Percentiles rank a stretch among this genome's conserved stretches.
phyloP scores from a whole-genome alignment of 2,113 vertebrate species.

The Silurus asotus region DNA sequence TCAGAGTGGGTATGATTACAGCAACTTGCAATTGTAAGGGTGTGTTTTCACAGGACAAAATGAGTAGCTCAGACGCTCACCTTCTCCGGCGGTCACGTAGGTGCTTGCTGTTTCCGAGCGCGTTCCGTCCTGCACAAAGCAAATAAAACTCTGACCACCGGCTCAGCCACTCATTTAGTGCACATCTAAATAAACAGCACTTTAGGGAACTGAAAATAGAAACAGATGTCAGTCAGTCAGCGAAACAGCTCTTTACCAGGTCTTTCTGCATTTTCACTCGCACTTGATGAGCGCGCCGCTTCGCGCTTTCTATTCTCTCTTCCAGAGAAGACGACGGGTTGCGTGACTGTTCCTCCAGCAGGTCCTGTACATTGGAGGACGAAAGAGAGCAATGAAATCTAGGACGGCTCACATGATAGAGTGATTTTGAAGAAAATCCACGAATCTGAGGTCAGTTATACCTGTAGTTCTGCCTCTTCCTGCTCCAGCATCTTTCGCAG shows the following conservation, averaged over 20 bases:
- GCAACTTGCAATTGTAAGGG: too few species aligned
- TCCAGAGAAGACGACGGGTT: slow-evolving; percentile 76
- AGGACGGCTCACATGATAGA: not conserved
- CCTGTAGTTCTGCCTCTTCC: slow-evolving; percentile 90
- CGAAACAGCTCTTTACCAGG: slow-evolving; percentile 57
- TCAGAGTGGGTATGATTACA: too few species aligned
- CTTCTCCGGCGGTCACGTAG: slow-evolving; percentile 70
- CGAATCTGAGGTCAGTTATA: slow-evolving; percentile 44
- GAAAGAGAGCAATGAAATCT: not conserved
- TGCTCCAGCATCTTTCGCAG: slow-evolving; percentile 91
- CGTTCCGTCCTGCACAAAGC: slow-evolving; percentile 64
- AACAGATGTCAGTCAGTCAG: not conserved
- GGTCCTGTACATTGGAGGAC: slow-evolving; percentile 63
- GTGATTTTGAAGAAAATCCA: not conserved
- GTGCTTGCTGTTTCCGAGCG: slow-evolving; percentile 59
- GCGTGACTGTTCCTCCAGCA: slow-evolving; percentile 76
- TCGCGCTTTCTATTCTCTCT: slow-evolving; percentile 86
- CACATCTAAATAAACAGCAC: not conserved
- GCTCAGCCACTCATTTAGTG: not conserved
- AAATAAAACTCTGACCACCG: not conserved
- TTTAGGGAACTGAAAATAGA: not conserved
- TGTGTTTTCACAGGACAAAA: not conserved
- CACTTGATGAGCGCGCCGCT: slow-evolving; percentile 82
- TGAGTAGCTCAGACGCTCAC: slow-evolving; percentile 40
- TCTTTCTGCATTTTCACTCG: slow-evolving; percentile 88